Evolutionary conservation across 2,113 vertebrate genomes (phyloP), one percentile per base, ranked within the genome.

Genomic region (Centropus unirufus): DNA sequence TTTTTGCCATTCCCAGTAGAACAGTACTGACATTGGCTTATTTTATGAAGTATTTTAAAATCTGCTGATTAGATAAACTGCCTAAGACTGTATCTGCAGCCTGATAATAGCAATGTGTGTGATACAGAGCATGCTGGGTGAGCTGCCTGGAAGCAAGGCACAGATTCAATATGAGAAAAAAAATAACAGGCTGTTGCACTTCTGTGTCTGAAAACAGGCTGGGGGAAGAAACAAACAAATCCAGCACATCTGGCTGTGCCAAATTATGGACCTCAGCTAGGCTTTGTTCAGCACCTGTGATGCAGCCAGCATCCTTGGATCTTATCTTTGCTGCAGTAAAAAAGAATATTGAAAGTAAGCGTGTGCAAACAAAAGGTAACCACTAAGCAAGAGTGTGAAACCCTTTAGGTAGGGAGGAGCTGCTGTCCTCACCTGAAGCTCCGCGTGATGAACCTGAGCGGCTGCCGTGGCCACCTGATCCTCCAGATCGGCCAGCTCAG

Each of bases 381-480:
- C 1, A 2, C 8, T 17, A 47, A 74, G 87, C 24, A 67, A 42
- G 32, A 80, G 54, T 2, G 42, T 16, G 66, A 80, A 42, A 59
- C 12, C 12, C 20, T 66, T 67, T 46, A 39, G 55, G n/a, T 7
- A 12, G 55, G 64, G 58, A 70, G 76, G 83, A 93, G 86, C 46
- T 16, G 42, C 70, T 54, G 42, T 26, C 67, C 95, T 97, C 95
- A 99, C 99, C 99, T 99, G 99, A 62, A 99, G 97, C 94, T 99
- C 99, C 9, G 99, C 99, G 9, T 99, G 99, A 68, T 99, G 99
- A 69, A 99, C 99, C 93, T 99, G 99, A 39, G 99, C 99, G 0
- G 99, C 99, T 7, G 99, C 99, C 0, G 98, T 98, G 76, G 99
- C 99, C 85, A 99, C 99, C 96, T 99, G 99, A 87, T 99, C 99